Evolutionary conservation across 1,140 invertebrate species (phyloP).

Genomic region (Archivesica marissinica): DNA sequence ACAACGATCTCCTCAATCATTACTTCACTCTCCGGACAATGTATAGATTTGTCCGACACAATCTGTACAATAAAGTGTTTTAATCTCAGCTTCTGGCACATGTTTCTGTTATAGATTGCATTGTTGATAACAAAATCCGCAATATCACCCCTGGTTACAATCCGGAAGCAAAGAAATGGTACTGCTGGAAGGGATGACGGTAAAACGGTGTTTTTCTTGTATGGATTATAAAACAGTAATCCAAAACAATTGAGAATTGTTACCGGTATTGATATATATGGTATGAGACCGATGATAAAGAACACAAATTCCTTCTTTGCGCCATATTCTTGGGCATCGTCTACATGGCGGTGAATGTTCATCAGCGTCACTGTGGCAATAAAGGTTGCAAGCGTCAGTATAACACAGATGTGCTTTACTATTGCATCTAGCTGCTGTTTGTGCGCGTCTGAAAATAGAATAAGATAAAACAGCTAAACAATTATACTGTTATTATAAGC

Average conservation of each 20-base stretch:
- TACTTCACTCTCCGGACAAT: slow-evolving; percentile 88
- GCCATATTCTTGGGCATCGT: background rate
- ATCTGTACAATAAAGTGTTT: slow-evolving; percentile 99
- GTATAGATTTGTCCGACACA: slow-evolving; percentile 95
- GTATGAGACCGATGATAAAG: slow-evolving; percentile 6
- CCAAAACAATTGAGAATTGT: slow-evolving; percentile 86
- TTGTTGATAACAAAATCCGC: slow-evolving; percentile 95
- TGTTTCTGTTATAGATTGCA: slow-evolving; percentile 94
- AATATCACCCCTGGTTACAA: slow-evolving; percentile 97
- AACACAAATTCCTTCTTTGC: background rate
- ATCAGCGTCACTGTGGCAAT: background rate
- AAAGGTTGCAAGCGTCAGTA: background rate
- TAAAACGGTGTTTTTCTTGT: slow-evolving; percentile 93
- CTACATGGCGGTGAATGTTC: background rate
- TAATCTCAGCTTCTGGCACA: slow-evolving; percentile 93
- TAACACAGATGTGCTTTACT: background rate
- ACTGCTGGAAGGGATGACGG: slow-evolving; percentile 89
- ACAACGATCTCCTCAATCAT: slow-evolving; percentile 94
- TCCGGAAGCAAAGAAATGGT: slow-evolving; percentile 97
- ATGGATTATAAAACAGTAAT: slow-evolving; percentile 93
- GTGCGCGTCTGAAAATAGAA: no score
- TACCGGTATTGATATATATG: slow-evolving; percentile 56
- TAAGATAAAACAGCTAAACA: no score
- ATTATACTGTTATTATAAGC: no score
- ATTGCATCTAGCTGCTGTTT: background rate